Percentiles rank a stretch among this genome's conserved stretches.
Conservation (phyloP, 1,140 invertebrate genomes). For the Tetragonula clypearis region DNA sequence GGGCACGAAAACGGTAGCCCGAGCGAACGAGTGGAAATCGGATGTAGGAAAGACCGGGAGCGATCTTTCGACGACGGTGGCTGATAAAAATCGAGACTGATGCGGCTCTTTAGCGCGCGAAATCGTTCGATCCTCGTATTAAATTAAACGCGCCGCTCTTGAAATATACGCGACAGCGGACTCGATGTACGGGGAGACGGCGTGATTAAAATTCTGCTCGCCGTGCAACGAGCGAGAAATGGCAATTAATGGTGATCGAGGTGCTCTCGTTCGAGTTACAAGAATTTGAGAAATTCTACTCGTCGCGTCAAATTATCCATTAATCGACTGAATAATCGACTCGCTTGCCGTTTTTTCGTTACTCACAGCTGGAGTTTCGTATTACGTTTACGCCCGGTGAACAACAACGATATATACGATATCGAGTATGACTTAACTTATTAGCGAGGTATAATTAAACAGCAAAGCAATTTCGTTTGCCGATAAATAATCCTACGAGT, state of each 20-base stretch:
- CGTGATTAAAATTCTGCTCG: conserved; percentile 4
- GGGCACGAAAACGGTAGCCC: conserved; percentile 13
- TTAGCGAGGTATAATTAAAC: background rate
- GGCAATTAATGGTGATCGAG: background rate
- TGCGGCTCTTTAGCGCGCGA: conserved; percentile 34
- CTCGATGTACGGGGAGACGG: background rate
- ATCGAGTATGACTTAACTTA: background rate
- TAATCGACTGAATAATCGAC: background rate
- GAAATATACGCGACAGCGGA: background rate
- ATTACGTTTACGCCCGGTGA: background rate
- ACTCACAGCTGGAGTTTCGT: background rate
- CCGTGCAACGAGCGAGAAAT: background rate
- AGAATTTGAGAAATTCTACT: background rate
- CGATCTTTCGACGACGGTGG: conserved; percentile 23
- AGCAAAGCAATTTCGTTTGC: background rate
- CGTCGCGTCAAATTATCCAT: background rate
- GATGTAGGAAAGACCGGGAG: conserved; percentile 18
- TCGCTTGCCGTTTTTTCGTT: background rate
- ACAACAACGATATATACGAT: background rate
- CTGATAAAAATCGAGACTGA: conserved; percentile 51
- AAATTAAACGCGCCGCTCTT: conserved; percentile 29
- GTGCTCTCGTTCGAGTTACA: background rate
- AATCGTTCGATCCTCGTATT: conserved; percentile 27
- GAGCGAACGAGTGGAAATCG: conserved; percentile 16
- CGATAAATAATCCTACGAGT: background rate